phyloP scores from a whole-genome alignment of 1,140 invertebrate species.

The Cotesia glomerata region DNA sequence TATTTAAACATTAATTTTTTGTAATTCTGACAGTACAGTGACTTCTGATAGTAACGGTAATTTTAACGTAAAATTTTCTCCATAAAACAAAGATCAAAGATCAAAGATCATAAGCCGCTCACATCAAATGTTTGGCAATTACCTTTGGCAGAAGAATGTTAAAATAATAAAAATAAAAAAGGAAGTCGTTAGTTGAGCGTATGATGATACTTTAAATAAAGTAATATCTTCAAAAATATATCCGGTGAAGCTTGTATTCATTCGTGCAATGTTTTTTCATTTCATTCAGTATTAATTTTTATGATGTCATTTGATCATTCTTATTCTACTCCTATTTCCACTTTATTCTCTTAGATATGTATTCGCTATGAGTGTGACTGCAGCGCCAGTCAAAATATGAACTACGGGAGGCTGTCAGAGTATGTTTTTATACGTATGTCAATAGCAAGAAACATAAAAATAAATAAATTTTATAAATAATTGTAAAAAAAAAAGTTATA shows the following conservation, averaged over 20 bases:
- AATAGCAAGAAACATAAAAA: too few species aligned
- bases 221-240: not conserved
- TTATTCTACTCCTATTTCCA: not conserved
- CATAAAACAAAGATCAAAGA: not conserved
- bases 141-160: not conserved
- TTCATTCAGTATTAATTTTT: not conserved
- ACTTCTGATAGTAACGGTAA: too few species aligned
- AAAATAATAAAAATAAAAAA: not conserved
- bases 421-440: too few species aligned
- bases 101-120: constrained; percentile 31
- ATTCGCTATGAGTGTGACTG: too few species aligned
- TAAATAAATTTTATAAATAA: too few species aligned
- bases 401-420: too few species aligned
- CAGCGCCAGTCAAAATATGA: too few species aligned
- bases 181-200: not conserved
- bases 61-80: not conserved
- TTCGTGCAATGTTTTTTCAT: not conserved
- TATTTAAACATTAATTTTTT: too few species aligned
- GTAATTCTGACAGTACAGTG: too few species aligned
- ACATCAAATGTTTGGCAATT: constrained; percentile 20
- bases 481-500: too few species aligned
- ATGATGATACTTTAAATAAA: constrained; percentile 3
- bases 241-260: not conserved
- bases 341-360: constrained; percentile 27
- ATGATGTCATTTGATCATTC: constrained; percentile 7